Evolutionary conservation across 2,113 vertebrate species (phyloP), one percentile per base, ranked within the genome.

Genomic region (Ctenodactylus gundi): DNA sequence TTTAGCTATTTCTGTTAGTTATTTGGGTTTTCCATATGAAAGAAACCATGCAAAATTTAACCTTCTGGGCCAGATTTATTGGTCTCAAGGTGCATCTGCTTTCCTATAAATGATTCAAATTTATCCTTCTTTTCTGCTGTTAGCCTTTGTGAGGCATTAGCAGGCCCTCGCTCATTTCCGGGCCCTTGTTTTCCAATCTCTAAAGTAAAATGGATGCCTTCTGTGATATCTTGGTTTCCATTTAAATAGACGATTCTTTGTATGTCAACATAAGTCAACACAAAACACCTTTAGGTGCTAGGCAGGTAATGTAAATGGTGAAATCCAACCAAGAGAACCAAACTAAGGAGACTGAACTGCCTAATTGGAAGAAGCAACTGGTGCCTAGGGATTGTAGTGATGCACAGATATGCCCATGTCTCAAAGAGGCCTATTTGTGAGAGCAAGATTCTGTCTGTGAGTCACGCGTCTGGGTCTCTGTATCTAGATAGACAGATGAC

Each of bases 401-500:
- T 21, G 25, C 46, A 70, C 36, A 89, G 44, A 39, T 2, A 68
- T 0, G 4, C n/a, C 17, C 15, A 27, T 39, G 39, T 67, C 11
- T 53, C 36, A 44, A 36, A 57, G 27, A 90, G 49, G 27, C 36
- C 68, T 67, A 1, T 81, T 67, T 78, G 10, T 75, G 36, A 3
- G 7, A 60, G 70, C 29, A 29, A 17, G 81, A 77, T 86, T 91
- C 58, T 90, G 76, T 58, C 84, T 39, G 6, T 31, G 73, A 92
- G 85, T 21, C 80, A 82, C 72, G 87, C 41, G 46, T 25, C 85
- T 81, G 65, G 81, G 60, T 78, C n/a, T 57, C 60, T 78, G 76
- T 17, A 70, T 85, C 55, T 31, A 68, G 82, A 77, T 7, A 89
- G 85, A 88, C 21, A 93, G 88, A 89, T 77, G 81, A 95, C 70